Base-by-base conservation (phyloP, 1,140 invertebrate genomes). In the Drosophila sp. region DNA sequence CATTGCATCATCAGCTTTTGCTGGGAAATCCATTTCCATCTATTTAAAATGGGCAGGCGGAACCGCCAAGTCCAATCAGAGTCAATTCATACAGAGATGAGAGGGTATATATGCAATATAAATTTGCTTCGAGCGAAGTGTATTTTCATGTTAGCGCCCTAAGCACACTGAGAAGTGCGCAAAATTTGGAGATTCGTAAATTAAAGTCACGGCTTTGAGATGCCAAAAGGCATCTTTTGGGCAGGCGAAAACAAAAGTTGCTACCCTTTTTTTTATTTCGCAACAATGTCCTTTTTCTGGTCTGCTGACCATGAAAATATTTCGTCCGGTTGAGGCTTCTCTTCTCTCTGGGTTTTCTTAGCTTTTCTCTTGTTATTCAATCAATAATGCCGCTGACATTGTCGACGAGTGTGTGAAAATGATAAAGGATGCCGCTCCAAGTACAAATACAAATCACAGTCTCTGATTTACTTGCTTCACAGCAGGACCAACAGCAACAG, bases 271-370 rank as follows among this genome's bases (percentile, higher is more conserved):
- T n/a, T n/a, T n/a, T n/a, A n/a, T n/a, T n/a, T n/a, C n/a, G 14
- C 51, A 16, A 46, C 16, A 38, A 46, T 27, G 43, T 46, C 71
- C 76, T 38, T 72, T 83, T 83, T 84, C 76, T 79, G 74, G 76
- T 83, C 80, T 84, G 63, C 48, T 83, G 76, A 51, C 80, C 80
- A 80, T 83, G 80, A 83, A 79, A 83, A 81, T 83, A 84, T 80
- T 78, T 72, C 34, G 36, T 21, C 2, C 36, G 11, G 38, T 36
- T 57, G 9, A 7, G 7, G 7, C 5, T 2, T 0, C 43, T 21
- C 7, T 11, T n/a, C n/a, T n/a, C 1, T 56, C 41, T 13, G 7
- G 46, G 21, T 54, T 34, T 43, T 46, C 8, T 46, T 18, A 2
- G 4, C 41, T 43, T 7, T 8, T 43, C 14, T 14, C 65, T 61